A percentile compares a stretch with the other conserved stretches of the same genome.
phyloP scores from a whole-genome alignment of 2,888 invertebrate species.

The Chloromyia formosa region DNA sequence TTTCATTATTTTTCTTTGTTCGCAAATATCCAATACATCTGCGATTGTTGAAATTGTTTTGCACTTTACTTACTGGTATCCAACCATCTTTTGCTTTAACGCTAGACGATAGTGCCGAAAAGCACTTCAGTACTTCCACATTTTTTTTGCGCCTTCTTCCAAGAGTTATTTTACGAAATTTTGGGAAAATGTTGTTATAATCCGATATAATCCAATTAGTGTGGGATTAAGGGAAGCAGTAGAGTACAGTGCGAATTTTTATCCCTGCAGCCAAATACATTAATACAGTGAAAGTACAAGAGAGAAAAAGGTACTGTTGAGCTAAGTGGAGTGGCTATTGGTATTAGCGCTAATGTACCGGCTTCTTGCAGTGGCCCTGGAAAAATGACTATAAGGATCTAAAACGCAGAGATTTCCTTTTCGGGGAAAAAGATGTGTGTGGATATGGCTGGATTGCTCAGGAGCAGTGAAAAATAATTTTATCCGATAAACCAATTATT shows the following conservation, averaged over 20 bases:
- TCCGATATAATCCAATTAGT: constrained; percentile 32
- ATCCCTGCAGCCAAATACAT: background rate
- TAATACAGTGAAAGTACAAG: background rate
- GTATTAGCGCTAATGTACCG: constrained; percentile 14
- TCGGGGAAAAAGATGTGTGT: too few species aligned
- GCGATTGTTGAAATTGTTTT: too few species aligned
- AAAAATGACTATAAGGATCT: too few species aligned
- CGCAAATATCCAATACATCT: too few species aligned
- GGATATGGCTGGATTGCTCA: too few species aligned
- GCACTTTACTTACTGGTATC: too few species aligned
- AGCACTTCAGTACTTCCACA: background rate
- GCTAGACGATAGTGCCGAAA: too few species aligned
- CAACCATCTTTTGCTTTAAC: too few species aligned
- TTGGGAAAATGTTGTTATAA: constrained; percentile 9
- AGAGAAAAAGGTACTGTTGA: background rate
- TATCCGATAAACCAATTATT: too few species aligned
- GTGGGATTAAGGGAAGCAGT: background rate
- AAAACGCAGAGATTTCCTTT: too few species aligned
- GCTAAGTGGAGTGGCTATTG: background rate
- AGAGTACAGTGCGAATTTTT: constrained; percentile 7
- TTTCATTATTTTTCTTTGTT: too few species aligned
- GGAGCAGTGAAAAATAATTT: too few species aligned
- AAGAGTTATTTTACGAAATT: background rate
- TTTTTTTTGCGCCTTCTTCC: background rate
- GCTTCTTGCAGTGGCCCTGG: background rate